Evolutionary conservation across 2,113 vertebrate genomes (phyloP).

Genomic region (Sander lucioperca): DNA sequence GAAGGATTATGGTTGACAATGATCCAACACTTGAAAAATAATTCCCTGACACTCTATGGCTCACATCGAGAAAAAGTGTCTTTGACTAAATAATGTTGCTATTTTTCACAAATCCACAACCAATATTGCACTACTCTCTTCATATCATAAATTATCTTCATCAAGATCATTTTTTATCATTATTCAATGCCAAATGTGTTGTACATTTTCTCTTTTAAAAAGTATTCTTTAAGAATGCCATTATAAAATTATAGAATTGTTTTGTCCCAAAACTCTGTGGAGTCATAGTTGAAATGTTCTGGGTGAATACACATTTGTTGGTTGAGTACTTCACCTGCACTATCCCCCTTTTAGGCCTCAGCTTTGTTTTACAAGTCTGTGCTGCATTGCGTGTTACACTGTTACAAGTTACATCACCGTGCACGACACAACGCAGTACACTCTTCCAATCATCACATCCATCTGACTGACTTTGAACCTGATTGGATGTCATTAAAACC

Average conservation of each 20-base stretch:
- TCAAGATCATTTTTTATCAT: neutral
- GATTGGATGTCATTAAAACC: constrained; percentile 59
- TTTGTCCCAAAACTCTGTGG: neutral
- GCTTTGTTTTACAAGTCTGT: neutral
- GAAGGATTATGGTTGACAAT: neutral
- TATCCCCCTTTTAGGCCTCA: neutral
- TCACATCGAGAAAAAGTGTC: neutral
- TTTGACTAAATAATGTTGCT: neutral
- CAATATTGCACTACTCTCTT: neutral
- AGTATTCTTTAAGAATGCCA: neutral
- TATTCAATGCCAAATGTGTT: neutral
- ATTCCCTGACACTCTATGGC: neutral
- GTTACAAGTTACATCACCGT: constrained; percentile 45
- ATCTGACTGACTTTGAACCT: constrained; percentile 54
- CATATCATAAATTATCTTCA: neutral
- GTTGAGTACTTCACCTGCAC: neutral
- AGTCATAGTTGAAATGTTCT: neutral
- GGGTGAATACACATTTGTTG: neutral
- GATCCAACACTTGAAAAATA: neutral
- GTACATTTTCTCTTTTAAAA: neutral
- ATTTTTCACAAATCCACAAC: neutral
- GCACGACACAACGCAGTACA: constrained; percentile 17
- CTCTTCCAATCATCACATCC: constrained; percentile 36
- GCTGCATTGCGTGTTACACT: neutral
- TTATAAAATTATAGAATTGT: neutral